Percentiles rank a stretch among this genome's conserved stretches.
Evolutionary conservation across 2,888 invertebrate species (phyloP).

Genomic region (Gerris lacustris): DNA sequence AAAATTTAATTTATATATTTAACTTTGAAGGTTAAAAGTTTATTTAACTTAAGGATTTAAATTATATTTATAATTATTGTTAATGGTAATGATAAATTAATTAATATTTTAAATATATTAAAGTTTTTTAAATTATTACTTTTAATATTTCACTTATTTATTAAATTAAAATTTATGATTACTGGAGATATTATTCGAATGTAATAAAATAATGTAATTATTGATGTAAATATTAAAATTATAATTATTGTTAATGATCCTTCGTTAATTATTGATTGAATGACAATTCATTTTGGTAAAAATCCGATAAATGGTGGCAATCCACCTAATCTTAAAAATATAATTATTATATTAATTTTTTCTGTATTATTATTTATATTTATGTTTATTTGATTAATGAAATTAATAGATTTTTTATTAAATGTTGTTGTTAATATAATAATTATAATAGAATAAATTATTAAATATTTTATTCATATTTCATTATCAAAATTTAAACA

Average conservation of each 20-base stretch:
- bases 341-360: background rate
- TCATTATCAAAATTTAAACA: conserved; percentile 39
- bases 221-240: conserved; percentile 42
- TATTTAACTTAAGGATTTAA: conserved; percentile 16
- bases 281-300: conserved; percentile 48
- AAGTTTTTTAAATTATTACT: background rate
- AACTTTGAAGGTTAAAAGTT: conserved; percentile 19
- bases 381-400: background rate
- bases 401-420: background rate
- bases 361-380: background rate
- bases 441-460: background rate
- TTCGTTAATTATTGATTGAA: conserved; percentile 42
- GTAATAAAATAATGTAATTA: conserved; percentile 47
- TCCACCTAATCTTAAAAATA: conserved; percentile 15
- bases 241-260: conserved; percentile 39
- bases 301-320: conserved; percentile 40
- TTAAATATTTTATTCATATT: conserved; percentile 23
- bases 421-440: background rate
- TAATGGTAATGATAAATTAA: conserved; percentile 38
- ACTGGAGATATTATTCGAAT: conserved; percentile 38
- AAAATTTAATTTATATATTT: conserved; percentile 6
- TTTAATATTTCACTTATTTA: background rate
- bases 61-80: conserved; percentile 9
- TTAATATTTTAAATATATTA: conserved; percentile 4
- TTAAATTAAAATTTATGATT: background rate